Conservation (phyloP, 30 jellyfish, hydroid and myxozoan species). For the Pseudorhiza aurosa region DNA sequence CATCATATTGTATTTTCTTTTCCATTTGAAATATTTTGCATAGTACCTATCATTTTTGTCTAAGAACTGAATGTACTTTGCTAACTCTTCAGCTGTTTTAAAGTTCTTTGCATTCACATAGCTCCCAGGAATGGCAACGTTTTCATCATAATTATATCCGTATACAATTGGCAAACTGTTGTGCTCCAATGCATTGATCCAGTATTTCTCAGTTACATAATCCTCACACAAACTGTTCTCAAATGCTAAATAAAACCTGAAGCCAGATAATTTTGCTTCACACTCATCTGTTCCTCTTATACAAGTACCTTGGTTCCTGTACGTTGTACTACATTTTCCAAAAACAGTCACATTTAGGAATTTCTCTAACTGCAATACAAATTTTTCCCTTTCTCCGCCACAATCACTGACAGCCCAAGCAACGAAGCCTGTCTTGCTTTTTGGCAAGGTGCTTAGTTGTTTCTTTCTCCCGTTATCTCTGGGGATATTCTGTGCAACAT, state of each 20-base stretch:
- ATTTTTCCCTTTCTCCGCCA: constrained; percentile 75
- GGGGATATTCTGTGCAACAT: not conserved
- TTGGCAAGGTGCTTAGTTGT: not conserved
- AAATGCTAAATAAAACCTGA: constrained; percentile 81
- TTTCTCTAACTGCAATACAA: constrained; percentile 76
- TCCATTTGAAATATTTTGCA: constrained; percentile 83
- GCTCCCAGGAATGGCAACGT: constrained; percentile 85
- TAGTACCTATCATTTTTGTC: constrained; percentile 71
- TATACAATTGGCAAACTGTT: constrained; percentile 86
- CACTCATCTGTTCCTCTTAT: constrained; percentile 62
- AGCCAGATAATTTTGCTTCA: constrained; percentile 38
- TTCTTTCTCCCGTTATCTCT: not conserved
- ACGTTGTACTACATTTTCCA: constrained; percentile 82
- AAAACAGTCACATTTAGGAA: constrained; percentile 81
- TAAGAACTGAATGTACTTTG: constrained; percentile 56
- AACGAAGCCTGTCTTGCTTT: constrained; percentile 43
- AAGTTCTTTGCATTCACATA: constrained; percentile 70
- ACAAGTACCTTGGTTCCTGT: constrained; percentile 70
- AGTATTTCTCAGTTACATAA: constrained; percentile 92
- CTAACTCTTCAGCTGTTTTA: constrained; percentile 63
- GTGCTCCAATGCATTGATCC: constrained; percentile 74
- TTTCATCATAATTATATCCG: constrained; percentile 80
- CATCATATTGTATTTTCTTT: constrained; percentile 39
- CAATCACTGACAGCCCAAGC: constrained; percentile 95
- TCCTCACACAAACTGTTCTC: constrained; percentile 93